phyloP scores from a whole-genome alignment of 2,797 vertebrate genomes.

The Syngnathus acus region DNA sequence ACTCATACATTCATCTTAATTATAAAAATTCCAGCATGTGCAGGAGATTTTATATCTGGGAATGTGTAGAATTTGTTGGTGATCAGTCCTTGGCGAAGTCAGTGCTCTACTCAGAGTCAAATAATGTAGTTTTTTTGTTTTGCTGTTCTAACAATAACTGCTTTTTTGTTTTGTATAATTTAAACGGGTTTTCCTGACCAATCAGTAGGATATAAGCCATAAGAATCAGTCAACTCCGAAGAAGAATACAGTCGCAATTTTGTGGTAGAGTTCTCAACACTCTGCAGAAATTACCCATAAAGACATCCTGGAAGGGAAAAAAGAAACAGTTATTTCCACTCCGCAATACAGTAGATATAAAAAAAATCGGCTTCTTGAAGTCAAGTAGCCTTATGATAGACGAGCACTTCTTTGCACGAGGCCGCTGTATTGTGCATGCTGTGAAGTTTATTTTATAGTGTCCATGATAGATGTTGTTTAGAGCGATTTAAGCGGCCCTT shows the following conservation, averaged over 20 bases:
- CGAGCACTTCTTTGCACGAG: constrained; percentile 55
- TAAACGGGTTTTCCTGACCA: constrained; percentile 44
- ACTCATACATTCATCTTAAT: neutral
- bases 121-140: neutral
- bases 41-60: neutral
- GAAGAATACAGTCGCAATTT: constrained; percentile 28
- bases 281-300: constrained; percentile 60
- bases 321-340: constrained; percentile 41
- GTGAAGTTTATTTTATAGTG: constrained; percentile 69
- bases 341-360: constrained; percentile 54
- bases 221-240: constrained; percentile 46
- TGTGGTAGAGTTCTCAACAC: constrained; percentile 43
- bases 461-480: constrained; percentile 73
- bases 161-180: constrained; percentile 3
- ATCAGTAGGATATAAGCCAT: constrained; percentile 64
- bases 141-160: neutral
- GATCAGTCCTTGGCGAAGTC: neutral
- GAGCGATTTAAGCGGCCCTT: constrained; percentile 70
- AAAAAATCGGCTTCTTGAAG: constrained; percentile 57
- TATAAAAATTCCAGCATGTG: too few relatives aligned
- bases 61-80: neutral
- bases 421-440: constrained; percentile 60
- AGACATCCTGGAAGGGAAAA: constrained; percentile 60
- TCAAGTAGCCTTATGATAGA: constrained; percentile 64
- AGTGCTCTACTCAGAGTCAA: neutral